phyloP scores from a whole-genome alignment of 2,797 vertebrate species.

The Scleropages formosus region DNA sequence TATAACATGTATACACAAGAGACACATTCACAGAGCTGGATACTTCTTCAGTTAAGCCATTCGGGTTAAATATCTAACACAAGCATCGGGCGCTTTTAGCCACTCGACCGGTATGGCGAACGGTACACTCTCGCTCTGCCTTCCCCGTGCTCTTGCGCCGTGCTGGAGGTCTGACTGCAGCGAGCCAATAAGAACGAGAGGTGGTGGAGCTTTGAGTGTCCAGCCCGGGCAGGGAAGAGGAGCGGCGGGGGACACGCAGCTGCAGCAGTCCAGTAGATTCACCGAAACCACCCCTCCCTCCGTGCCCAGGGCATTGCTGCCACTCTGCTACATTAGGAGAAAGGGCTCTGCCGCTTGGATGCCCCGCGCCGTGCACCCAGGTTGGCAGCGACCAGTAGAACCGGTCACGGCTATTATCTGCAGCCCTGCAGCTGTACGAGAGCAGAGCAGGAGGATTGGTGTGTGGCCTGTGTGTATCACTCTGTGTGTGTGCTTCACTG shows the following conservation, averaged over 20 bases:
- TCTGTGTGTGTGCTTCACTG: not conserved
- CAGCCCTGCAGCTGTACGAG: constrained; percentile 50
- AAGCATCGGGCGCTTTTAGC: not conserved
- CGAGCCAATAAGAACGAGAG: too few relatives aligned
- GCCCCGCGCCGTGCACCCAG: constrained; percentile 47
- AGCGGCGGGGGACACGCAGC: constrained; percentile 57
- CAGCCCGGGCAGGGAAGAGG: constrained; percentile 35
- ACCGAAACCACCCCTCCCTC: constrained; percentile 5
- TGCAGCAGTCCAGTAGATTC: constrained; percentile 43
- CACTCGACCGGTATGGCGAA: too few relatives aligned
- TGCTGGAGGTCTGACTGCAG: too few relatives aligned
- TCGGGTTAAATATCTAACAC: not conserved
- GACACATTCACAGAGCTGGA: too few relatives aligned
- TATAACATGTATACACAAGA: too few relatives aligned
- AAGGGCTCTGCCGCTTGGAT: constrained; percentile 58
- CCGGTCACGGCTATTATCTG: constrained; percentile 2
- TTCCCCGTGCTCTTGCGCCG: too few relatives aligned
- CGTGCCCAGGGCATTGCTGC: constrained; percentile 59
- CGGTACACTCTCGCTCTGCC: too few relatives aligned
- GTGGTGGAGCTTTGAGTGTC: not conserved
- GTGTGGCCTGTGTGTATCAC: not conserved
- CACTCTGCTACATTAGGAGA: constrained; percentile 61
- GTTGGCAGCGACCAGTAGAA: constrained; percentile 53
- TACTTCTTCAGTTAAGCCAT: not conserved
- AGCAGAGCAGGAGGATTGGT: not conserved